These are phyloP conservation scores for Enteromius anoplus DNA, from an alignment of 2,797 vertebrate species.

Conservation along the genomic window DNA sequence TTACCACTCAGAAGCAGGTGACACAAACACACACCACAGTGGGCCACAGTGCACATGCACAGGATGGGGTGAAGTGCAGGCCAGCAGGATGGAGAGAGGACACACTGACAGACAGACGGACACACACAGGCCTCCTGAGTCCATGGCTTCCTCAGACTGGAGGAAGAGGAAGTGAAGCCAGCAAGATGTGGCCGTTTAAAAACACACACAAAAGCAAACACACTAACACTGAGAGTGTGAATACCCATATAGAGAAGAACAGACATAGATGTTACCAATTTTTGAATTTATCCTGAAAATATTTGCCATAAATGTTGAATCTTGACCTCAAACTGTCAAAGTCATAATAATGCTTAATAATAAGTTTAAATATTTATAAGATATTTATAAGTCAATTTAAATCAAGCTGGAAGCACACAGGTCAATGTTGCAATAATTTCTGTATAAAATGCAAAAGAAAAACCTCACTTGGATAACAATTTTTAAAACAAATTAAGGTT, in stretches of 20 bases:
- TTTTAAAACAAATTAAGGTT: neutral
- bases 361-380: neutral
- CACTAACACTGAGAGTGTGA: conserved; percentile 11
- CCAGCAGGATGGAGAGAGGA: conserved; percentile 60
- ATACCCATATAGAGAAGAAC: neutral
- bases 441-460: neutral
- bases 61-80: conserved; percentile 59
- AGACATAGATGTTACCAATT: neutral
- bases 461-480: neutral
- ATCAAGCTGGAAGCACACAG: neutral
- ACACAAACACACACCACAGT: conserved; percentile 38
- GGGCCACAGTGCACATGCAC: conserved; percentile 30
- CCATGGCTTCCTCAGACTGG: conserved; percentile 66
- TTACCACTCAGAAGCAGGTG: conserved; percentile 57
- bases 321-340: neutral
- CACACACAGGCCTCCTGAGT: conserved; percentile 50
- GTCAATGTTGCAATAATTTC: neutral
- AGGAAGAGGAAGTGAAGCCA: conserved; percentile 64
- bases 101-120: conserved; percentile 59
- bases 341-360: neutral
- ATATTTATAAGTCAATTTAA: neutral
- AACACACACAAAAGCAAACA: conserved; percentile 41
- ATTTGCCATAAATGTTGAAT: neutral
- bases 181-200: conserved; percentile 54
- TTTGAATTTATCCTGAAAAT: neutral